Conservation (phyloP, 2,113 vertebrate genomes). For the Eleginops maclovinus region DNA sequence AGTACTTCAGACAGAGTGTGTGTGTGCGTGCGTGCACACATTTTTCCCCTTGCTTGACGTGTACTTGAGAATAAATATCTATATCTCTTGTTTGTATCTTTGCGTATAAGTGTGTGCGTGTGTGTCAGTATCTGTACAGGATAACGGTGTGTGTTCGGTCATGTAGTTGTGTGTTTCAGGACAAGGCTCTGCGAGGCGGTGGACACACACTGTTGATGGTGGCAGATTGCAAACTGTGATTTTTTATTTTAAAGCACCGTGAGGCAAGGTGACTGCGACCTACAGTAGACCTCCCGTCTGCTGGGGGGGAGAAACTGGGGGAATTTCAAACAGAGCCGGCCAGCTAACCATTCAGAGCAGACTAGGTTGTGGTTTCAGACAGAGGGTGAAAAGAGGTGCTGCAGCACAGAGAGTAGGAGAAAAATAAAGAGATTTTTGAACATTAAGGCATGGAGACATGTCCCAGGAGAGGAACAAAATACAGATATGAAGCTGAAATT, state of each 20-base stretch:
- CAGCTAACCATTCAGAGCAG: no score
- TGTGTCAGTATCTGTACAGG: neutral
- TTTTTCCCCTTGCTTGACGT: neutral
- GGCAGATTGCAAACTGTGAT: conserved; percentile 27
- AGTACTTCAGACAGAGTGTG: no score
- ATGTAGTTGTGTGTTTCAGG: conserved; percentile 18
- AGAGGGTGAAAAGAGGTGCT: no score
- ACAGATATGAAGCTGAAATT: no score
- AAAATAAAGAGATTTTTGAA: no score
- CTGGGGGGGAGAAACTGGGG: no score
- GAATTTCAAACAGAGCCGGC: no score
- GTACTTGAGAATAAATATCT: neutral
- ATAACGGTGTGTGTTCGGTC: neutral
- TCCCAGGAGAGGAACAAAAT: no score
- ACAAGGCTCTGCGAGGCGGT: neutral
- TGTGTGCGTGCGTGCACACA: neutral
- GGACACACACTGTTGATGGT: conserved; percentile 8
- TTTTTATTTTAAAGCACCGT: conserved; percentile 23
- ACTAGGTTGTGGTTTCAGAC: no score
- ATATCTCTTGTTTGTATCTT: neutral
- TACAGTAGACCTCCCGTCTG: conserved; percentile 1
- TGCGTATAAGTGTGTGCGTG: neutral
- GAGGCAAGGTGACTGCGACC: conserved; percentile 31
- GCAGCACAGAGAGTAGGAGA: no score
- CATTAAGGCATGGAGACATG: no score